Base-by-base conservation (phyloP, 2,888 invertebrate species). In the Tachina grossa region DNA sequence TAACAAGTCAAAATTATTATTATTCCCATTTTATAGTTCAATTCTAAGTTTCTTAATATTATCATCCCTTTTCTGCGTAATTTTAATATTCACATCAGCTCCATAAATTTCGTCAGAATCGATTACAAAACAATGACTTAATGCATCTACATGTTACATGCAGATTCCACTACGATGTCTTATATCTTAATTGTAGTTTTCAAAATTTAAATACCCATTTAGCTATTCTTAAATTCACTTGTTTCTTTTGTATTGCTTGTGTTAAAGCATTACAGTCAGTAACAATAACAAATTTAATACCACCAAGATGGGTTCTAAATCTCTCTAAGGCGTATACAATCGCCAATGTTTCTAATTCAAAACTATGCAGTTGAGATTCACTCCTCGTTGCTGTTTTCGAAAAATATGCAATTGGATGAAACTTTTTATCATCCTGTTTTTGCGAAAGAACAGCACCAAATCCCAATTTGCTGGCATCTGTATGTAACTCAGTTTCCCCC, bases 361-460 rank as follows among this genome's bases (percentile, higher is more conserved):
- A 91, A 69, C 89, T 90, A 66, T 90, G 89, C 68, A 89, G 89
- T 5, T 87, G 66, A 11, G 87, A 77, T 81, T 87, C 81, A 9
- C 4, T 49, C 3, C 53, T 59, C 2, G 78, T 65, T 19, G 80
- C 51, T 6, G 41, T 55, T 47, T 69, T 80, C 9, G 75, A 83
- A 57, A 74, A 83, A 53, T 79, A 83, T 10, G 57, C 75, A 51
- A 75, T 57, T 10, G 59, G 85, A 47, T 82, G 85, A n/a, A 82
- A 85, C 16, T 71, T 69, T 16, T 16, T 14, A 47, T 85, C 78
- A n/a, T 61, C 41, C 49, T 85, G 74, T 10, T 72, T 59, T 63
- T 85, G 75, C n/a, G 82, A 22, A 19, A 78, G 22, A 55, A 65
- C 63, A n/a, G 85, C 66, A 19, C 78, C 78, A 72, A 85, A 85